Percentiles rank a stretch among this genome's conserved stretches.
Conservation (phyloP, 1,140 invertebrate species). For the Drosophila kurseongensis region DNA sequence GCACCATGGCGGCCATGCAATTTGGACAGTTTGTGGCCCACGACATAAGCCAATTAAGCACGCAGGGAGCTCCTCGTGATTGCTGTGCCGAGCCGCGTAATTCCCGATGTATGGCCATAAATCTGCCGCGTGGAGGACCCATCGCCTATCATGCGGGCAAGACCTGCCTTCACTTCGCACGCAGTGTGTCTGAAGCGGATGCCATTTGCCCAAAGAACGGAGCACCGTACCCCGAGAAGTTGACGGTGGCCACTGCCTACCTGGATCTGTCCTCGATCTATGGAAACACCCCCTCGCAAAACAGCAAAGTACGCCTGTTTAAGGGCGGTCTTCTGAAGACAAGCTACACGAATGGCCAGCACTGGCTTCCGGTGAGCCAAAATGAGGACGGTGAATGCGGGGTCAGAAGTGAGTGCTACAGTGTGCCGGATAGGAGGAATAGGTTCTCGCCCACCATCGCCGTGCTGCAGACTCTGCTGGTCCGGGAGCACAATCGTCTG, state of each 20-base stretch:
- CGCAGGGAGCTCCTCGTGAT: conserved; percentile 87
- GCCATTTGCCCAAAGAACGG: conserved; percentile 87
- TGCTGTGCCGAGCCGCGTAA: conserved; percentile 76
- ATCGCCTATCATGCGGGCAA: conserved; percentile 87
- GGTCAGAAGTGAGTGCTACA: conserved; percentile 88
- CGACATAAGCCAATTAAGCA: conserved; percentile 91
- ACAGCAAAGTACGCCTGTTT: conserved; percentile 87
- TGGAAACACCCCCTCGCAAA: conserved; percentile 88
- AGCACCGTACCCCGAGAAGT: conserved; percentile 89
- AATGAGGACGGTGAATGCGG: conserved; percentile 88
- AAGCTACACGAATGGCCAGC: conserved; percentile 86
- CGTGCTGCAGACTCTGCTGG: conserved; percentile 91
- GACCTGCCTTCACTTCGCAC: conserved; percentile 92
- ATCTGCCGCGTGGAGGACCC: conserved; percentile 92
- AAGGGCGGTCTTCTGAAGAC: conserved; percentile 88
- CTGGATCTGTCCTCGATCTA: conserved; percentile 94
- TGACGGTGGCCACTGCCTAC: conserved; percentile 92
- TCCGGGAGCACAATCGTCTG: conserved; percentile 96
- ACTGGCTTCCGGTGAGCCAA: conserved; percentile 88
- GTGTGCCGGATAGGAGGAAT: conserved; percentile 91
- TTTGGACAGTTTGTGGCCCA: conserved; percentile 95
- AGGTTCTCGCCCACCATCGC: conserved; percentile 94
- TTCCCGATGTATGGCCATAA: conserved; percentile 91
- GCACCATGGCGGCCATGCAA: conserved; percentile 91
- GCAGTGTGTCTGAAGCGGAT: conserved; percentile 89